A percentile compares a stretch with the other conserved stretches of the same genome.
These are phyloP conservation scores for Gadopsis bispinosus DNA, from an alignment of 2,797 vertebrate species.

Conservation along the genomic window DNA sequence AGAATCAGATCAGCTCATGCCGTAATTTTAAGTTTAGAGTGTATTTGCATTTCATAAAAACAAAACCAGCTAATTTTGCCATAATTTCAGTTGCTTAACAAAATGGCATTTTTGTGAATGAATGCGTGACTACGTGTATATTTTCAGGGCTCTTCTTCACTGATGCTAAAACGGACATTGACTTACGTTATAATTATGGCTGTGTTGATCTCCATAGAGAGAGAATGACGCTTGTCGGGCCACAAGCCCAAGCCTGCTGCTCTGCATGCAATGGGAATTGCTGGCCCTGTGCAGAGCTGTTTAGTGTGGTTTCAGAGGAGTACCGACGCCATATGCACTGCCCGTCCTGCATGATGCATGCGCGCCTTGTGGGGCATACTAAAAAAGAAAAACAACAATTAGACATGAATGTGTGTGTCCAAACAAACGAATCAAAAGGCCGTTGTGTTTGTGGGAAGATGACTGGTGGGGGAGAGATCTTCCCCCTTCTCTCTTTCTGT, in stretches of 20 bases:
- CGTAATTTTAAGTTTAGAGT: background rate
- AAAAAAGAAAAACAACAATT: slow-evolving; percentile 94
- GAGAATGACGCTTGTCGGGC: slow-evolving; percentile 41
- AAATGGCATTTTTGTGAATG: background rate
- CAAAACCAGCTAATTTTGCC: background rate
- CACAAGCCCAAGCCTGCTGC: slow-evolving; percentile 43
- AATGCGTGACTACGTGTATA: slow-evolving; percentile 11
- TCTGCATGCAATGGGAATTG: slow-evolving; percentile 60
- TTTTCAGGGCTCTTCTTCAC: slow-evolving; percentile 29
- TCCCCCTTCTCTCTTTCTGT: slow-evolving; percentile 59
- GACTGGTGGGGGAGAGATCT: slow-evolving; percentile 82
- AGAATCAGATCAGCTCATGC: background rate
- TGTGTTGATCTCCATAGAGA: slow-evolving; percentile 45
- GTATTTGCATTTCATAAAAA: background rate
- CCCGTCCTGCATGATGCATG: slow-evolving; percentile 69
- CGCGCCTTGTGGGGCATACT: slow-evolving; percentile 79
- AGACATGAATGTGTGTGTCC: slow-evolving; percentile 94
- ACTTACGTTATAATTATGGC: slow-evolving; percentile 70
- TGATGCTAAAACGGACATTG: slow-evolving; percentile 59
- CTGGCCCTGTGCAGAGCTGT: slow-evolving; percentile 39
- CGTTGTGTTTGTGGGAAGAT: slow-evolving; percentile 85
- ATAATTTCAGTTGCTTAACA: background rate
- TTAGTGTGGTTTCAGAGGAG: slow-evolving; percentile 70
- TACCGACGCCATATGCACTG: slow-evolving; percentile 69
- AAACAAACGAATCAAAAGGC: slow-evolving; percentile 94